These are phyloP conservation scores for Paraplagusia blochii DNA, from an alignment of 2,113 vertebrate species.

Conservation along the genomic window DNA sequence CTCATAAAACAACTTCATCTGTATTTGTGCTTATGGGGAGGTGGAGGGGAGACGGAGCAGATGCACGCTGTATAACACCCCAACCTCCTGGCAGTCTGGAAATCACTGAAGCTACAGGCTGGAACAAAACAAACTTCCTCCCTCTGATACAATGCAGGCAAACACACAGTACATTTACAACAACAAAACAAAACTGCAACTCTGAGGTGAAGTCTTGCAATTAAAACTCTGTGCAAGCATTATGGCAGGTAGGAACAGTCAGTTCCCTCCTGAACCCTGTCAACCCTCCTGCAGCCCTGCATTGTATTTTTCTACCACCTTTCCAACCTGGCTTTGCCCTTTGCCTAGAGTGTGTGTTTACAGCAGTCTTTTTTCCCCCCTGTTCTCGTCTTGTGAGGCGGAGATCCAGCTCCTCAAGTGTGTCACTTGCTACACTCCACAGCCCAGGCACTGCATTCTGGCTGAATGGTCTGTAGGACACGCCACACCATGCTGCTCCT, in stretches of 20 bases:
- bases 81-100: constrained; percentile 39
- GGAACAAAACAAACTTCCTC: constrained; percentile 35
- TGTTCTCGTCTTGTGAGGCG: constrained; percentile 38
- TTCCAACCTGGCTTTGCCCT: constrained; percentile 43
- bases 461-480: constrained; percentile 40
- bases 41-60: constrained; percentile 57
- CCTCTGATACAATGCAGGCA: constrained; percentile 17
- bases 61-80: constrained; percentile 61
- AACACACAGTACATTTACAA: constrained; percentile 2
- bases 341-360: constrained; percentile 53
- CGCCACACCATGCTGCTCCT: constrained; percentile 6
- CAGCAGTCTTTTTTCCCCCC: constrained; percentile 50
- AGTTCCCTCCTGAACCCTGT: constrained; percentile 8
- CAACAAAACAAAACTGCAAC: background rate
- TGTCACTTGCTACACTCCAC: constrained; percentile 58
- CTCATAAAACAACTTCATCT: constrained; percentile 67
- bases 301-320: constrained; percentile 23
- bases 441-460: constrained; percentile 46
- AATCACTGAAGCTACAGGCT: constrained; percentile 31
- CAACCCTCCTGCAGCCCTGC: constrained; percentile 6
- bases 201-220: constrained; percentile 4
- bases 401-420: constrained; percentile 60
- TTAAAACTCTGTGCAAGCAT: background rate
- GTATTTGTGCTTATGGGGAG: constrained; percentile 64
- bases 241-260: background rate